A percentile compares a stretch with the other conserved stretches of the same genome.
Evolutionary conservation across 2,888 invertebrate species (phyloP).

Genomic region (Diarsia dahlii): DNA sequence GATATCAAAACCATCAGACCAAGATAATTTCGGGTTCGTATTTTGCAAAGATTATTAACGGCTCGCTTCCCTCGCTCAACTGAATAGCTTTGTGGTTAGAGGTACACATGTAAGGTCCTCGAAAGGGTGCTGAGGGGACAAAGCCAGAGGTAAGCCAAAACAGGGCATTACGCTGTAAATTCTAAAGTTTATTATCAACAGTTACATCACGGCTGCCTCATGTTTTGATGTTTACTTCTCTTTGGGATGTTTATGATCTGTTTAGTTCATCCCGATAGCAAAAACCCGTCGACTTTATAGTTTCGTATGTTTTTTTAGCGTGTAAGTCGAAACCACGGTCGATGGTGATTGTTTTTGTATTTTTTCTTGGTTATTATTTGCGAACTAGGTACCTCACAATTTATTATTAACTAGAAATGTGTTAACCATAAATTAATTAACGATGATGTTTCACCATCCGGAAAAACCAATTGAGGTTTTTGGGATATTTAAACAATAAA

Average conservation of each 20-base stretch:
- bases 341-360: too few relatives aligned
- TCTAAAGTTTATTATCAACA: constrained; percentile 57
- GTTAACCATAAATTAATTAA: too few relatives aligned
- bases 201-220: constrained; percentile 15
- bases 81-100: constrained; percentile 60
- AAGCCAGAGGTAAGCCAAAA: constrained; percentile 64
- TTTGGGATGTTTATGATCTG: constrained; percentile 29
- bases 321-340: neutral
- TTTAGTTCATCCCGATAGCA: constrained; percentile 15
- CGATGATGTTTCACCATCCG: too few relatives aligned
- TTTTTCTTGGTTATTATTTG: too few relatives aligned
- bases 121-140: constrained; percentile 49
- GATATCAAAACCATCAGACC: constrained; percentile 32
- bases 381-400: too few relatives aligned
- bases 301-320: neutral
- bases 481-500: too few relatives aligned
- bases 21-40: constrained; percentile 45
- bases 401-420: too few relatives aligned
- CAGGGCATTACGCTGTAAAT: constrained; percentile 48
- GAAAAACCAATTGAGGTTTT: too few relatives aligned
- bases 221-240: constrained; percentile 21
- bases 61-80: constrained; percentile 43
- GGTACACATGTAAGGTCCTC: constrained; percentile 43
- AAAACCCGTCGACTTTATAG: constrained; percentile 10
- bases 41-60: constrained; percentile 57